These are phyloP conservation scores for Campaea margaritaria DNA, from an alignment of 2,888 invertebrate genomes.

Conservation along the genomic window DNA sequence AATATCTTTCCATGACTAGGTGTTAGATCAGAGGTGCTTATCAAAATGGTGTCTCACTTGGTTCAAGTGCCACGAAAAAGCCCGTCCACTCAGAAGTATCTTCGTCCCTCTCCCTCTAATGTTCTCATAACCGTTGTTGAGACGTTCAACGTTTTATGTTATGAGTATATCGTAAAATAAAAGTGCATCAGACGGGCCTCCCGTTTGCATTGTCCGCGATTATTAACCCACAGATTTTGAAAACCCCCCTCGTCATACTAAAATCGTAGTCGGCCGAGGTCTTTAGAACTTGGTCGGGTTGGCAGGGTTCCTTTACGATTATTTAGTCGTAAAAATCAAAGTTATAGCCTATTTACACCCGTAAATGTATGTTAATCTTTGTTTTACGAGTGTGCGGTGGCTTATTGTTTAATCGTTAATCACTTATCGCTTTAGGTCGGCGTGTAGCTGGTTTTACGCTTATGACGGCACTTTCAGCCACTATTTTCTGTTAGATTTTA, in stretches of 20 bases:
- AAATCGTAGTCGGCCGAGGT: slow-evolving; percentile 46
- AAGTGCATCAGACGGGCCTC: slow-evolving; percentile 81
- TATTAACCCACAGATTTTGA: slow-evolving; percentile 68
- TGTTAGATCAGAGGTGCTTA: neutral
- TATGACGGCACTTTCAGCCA: slow-evolving; percentile 29
- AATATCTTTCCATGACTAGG: too few species aligned
- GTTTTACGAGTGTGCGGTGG: slow-evolving; percentile 81
- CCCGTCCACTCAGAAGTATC: slow-evolving; percentile 25
- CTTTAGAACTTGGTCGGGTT: slow-evolving; percentile 59
- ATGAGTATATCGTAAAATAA: slow-evolving; percentile 83
- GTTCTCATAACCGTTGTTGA: slow-evolving; percentile 74
- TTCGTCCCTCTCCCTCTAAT: slow-evolving; percentile 57
- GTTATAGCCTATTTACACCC: slow-evolving; percentile 85
- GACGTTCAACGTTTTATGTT: slow-evolving; percentile 83
- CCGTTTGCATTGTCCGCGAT: slow-evolving; percentile 81
- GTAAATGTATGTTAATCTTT: slow-evolving; percentile 85
- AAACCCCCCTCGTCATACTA: slow-evolving; percentile 45
- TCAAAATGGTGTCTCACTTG: slow-evolving; percentile 7
- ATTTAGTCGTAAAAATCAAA: slow-evolving; percentile 87
- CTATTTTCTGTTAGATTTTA: slow-evolving; percentile 36
- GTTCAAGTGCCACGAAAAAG: slow-evolving; percentile 19
- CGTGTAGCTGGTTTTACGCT: slow-evolving; percentile 67
- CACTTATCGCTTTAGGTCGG: slow-evolving; percentile 76
- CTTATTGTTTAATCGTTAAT: slow-evolving; percentile 84
- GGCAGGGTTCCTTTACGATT: slow-evolving; percentile 84